These are phyloP conservation scores for Medauroidea extradentata DNA, from an alignment of 1,140 invertebrate species.

Conservation along the genomic window DNA sequence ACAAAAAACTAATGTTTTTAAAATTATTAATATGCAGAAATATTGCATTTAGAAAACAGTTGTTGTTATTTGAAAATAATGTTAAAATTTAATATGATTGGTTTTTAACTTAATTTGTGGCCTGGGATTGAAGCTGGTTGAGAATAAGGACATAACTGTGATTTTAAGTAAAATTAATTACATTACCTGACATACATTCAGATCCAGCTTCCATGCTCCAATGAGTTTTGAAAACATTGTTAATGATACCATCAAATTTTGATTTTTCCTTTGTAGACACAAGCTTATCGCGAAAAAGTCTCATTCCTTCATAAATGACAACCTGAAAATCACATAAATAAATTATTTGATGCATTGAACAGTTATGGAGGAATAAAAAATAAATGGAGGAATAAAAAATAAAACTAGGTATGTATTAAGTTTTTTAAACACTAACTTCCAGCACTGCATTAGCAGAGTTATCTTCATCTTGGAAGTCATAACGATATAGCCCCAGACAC, in stretches of 20 bases:
- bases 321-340: slow-evolving; percentile 48
- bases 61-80: too few relatives aligned
- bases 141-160: too few relatives aligned
- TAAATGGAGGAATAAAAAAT: neutral
- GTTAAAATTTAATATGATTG: too few relatives aligned
- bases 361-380: neutral
- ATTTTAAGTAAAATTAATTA: too few relatives aligned
- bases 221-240: slow-evolving; percentile 45
- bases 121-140: too few relatives aligned
- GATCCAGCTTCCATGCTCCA: slow-evolving; percentile 38
- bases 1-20: too few relatives aligned
- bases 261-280: slow-evolving; percentile 59
- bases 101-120: too few relatives aligned
- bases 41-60: too few relatives aligned
- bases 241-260: slow-evolving; percentile 62
- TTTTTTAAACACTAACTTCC: neutral
- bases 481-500: slow-evolving; percentile 62
- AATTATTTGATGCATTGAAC: neutral
- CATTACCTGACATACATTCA: slow-evolving; percentile 15
- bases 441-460: neutral
- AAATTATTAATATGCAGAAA: too few relatives aligned
- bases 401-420: neutral
- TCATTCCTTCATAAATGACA: slow-evolving; percentile 66
- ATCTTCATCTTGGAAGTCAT: slow-evolving; percentile 36
- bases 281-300: slow-evolving; percentile 75